Base-by-base conservation (phyloP, 2,113 vertebrate genomes). In the Phodopus roborovskii region DNA sequence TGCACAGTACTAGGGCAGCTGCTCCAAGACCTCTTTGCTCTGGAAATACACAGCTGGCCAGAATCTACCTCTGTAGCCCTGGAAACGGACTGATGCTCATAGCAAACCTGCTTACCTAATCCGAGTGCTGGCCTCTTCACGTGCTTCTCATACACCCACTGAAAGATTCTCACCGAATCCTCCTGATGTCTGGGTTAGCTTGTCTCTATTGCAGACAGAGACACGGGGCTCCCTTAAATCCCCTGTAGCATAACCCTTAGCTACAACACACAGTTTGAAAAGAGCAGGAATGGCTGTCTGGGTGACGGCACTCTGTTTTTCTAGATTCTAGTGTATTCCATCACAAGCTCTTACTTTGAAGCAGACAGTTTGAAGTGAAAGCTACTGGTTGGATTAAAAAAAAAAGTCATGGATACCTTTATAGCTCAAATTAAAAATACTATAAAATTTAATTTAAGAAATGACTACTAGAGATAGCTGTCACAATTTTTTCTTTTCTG, bases 351-450 rank as follows among this genome's bases (percentile, higher is more conserved):
- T 50, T 85, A 24, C 10, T 50, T 19, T 56, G 36, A 88, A 85
- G 48, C 53, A 33, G 8, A 50, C 42, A 48, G 16, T 75, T 70
- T 56, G 48, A 26, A 36, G 66, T 68, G 9, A 50, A 24, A 50
- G 10, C 10, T 48, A 22, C 24, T 24, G 17, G 82, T 48, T 48
- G 22, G 89, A n/a, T 68, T 42, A 64, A 1, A n/a, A 70, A 75
- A 30, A 48, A 68, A 12, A 48, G 60, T 82, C 77, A 20, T n/a
- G 77, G 50, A 91, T 96, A 77, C 77, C 36, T 70, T 58, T 83
- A 1, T 86, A 78, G 28, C 56, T 92, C 74, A 84, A 74, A 94
- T 88, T 87, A 60, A 91, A 70, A 92, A 64, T 87, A 15, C 28
- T 70, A 26, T 56, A 70, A 39, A 39, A 26, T 81, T 50, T 39